Base-by-base conservation (phyloP, 2,797 vertebrate genomes). In the Danio choprae region DNA sequence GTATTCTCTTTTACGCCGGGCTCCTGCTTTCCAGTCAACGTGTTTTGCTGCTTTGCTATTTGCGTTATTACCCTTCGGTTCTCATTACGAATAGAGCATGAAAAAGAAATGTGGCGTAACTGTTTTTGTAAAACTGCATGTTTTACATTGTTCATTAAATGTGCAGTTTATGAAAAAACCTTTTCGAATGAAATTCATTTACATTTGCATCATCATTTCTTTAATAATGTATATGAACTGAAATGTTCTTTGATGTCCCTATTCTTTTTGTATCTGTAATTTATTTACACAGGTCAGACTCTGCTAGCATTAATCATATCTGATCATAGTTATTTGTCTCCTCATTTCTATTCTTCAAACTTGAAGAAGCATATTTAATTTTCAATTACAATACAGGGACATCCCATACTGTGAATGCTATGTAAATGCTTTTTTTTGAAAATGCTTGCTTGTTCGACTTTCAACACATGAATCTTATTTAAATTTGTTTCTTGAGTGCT, bases 121-220 rank as follows among this genome's bases (percentile, higher is more conserved):
- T 67, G 48, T 77, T 46, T 77, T n/a, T n/a, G n/a, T n/a, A n/a
- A n/a, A n/a, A n/a, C n/a, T n/a, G n/a, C n/a, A 18, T 67, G 40
- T 46, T 50, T 58, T 68, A 68, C 16, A 18, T 46, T 77, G 64
- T 68, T 67, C 22, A 48, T 58, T 20, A 58, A 38, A 48, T 16
- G 22, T 48, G 11, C 50, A 59, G 7, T 58, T 20, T 65, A 46
- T 77, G 15, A 67, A 55, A 77, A 67, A 40, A 20, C 51, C 8
- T 56, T 67, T 67, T 4, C 56, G 74, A 44, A 44, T 13, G 16
- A 20, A 67, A 77, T 29, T 36, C 0, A 18, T 56, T 77, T 56
- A 7, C 56, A 18, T 58, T 59, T 48, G 7, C 29, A 4, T 13
- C 67, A 20, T 77, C 16, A 48, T 48, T 58, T 2, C 22, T 22